Evolutionary conservation across 2,888 invertebrate genomes (phyloP).

Genomic region (Rhagonycha fulva): DNA sequence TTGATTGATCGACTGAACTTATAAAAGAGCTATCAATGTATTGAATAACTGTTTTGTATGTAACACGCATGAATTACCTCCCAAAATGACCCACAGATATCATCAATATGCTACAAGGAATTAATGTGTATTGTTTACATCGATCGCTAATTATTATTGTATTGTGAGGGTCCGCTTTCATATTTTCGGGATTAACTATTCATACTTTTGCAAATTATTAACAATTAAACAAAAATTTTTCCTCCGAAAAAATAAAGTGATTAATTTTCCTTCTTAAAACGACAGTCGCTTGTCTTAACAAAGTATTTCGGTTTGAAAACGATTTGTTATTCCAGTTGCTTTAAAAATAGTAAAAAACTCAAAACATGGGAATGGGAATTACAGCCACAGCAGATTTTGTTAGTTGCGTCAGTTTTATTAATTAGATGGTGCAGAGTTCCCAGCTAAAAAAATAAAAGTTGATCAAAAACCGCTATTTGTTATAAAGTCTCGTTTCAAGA

Average conservation of each 20-base stretch:
- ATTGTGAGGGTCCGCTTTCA: neutral
- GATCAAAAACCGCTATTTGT: neutral
- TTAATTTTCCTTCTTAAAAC: neutral
- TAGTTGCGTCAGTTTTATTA: neutral
- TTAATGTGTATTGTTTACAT: conserved; percentile 44
- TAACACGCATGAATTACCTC: conserved; percentile 48
- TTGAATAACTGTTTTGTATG: conserved; percentile 49
- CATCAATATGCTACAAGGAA: conserved; percentile 47
- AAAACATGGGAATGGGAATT: conserved; percentile 6
- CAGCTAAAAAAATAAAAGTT: neutral
- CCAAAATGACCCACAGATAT: conserved; percentile 45
- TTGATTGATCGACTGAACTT: conserved; percentile 48
- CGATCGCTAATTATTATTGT: conserved; percentile 26
- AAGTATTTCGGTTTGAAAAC: conserved; percentile 10
- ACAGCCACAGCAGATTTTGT: conserved; percentile 1
- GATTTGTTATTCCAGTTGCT: conserved; percentile 13
- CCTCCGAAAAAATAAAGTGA: neutral
- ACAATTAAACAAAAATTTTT: neutral
- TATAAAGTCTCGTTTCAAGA: neutral
- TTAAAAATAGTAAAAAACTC: conserved; percentile 9
- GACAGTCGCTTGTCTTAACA: neutral
- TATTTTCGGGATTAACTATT: neutral
- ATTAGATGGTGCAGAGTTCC: neutral
- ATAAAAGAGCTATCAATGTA: conserved; percentile 51
- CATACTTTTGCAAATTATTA: neutral